Evolutionary conservation across 2,888 invertebrate species (phyloP).

Genomic region (Thymelicus acteon): DNA sequence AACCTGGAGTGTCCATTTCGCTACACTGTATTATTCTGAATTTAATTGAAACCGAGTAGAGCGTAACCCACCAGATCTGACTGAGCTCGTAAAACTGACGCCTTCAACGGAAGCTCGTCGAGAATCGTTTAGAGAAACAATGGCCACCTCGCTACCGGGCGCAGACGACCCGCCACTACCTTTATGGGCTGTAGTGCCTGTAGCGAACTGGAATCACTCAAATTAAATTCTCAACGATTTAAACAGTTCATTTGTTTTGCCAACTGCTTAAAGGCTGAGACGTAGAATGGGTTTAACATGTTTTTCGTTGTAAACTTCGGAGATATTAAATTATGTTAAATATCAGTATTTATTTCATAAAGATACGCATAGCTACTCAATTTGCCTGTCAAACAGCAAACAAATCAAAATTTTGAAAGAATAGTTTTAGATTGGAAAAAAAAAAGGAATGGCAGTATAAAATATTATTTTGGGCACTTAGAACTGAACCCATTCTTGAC

Average conservation of each 20-base stretch:
- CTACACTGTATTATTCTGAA: slow-evolving; percentile 43
- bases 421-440: no score
- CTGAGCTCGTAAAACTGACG: slow-evolving; percentile 55
- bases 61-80: slow-evolving; percentile 35
- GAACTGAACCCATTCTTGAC: no score
- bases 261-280: background rate
- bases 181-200: slow-evolving; percentile 44
- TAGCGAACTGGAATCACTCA: slow-evolving; percentile 42
- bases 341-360: no score
- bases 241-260: slow-evolving; percentile 18
- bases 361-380: no score
- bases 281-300: background rate
- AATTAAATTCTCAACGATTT: slow-evolving; percentile 33
- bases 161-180: slow-evolving; percentile 40
- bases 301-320: background rate
- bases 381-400: no score
- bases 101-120: slow-evolving; percentile 47
- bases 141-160: slow-evolving; percentile 49
- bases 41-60: slow-evolving; percentile 45
- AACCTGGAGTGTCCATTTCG: slow-evolving; percentile 43
- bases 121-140: slow-evolving; percentile 61
- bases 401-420: no score
- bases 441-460: no score
- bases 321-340: no score
- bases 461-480: no score